Evolutionary conservation across 2,797 vertebrate genomes (phyloP), one percentile per base, ranked within the genome.

Genomic region (Enteromius viviparus): DNA sequence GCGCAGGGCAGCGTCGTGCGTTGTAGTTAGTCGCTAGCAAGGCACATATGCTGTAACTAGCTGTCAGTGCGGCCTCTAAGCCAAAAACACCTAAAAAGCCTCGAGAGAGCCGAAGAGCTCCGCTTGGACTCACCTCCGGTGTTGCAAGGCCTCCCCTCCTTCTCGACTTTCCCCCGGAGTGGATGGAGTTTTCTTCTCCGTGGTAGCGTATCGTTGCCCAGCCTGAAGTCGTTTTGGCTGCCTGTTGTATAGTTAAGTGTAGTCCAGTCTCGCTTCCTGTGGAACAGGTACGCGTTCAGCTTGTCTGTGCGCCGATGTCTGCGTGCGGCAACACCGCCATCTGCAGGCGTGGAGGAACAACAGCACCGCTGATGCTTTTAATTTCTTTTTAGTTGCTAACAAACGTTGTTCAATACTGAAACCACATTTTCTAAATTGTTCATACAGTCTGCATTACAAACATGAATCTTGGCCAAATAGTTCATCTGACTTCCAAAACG

Each of bases 121-220:
- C 45, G 26, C 12, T 45, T 3, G 12, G 10, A 4, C 85, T 91
- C 86, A 94, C 94, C 93, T 92, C 87, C 89, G 84, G 88, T 81
- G 87, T 87, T 90, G 86, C 89, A 85, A 87, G 81, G 87, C 71
- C 76, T 86, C 37, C 81, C 75, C 88, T 66, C 79, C 76, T 88
- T 83, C 85, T 75, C 85, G 64, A 55, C 82, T 84, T 83, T 86
- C 85, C 74, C 85, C 83, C 85, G 87, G 83, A 42, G 40, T 69
- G 89, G 89, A 83, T 87, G 88, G 85, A 88, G 85, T 85, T 92
- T 94, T 78, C 91, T 89, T 82, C 89, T 93, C 86, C 92, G 89
- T 62, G 78, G 83, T 82, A 85, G 77, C 71, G 77, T 90, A 60
- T 92, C 91, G 92, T 89, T 92, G 89, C 90, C 91, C 91, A 92